phyloP scores from a whole-genome alignment of 2,113 vertebrate species.

The Oxygymnocypris stewartii region DNA sequence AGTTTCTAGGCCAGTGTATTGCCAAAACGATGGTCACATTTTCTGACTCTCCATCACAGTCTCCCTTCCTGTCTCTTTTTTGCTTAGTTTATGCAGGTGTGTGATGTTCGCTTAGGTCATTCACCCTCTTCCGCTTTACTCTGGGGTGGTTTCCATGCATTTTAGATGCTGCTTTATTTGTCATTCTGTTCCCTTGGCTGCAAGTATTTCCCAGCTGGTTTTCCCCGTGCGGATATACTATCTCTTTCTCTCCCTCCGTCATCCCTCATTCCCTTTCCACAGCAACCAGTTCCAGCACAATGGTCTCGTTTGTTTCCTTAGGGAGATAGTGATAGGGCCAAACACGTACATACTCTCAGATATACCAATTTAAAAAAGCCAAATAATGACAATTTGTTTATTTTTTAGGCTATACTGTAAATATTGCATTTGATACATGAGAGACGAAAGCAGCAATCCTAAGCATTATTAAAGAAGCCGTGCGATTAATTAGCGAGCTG shows the following conservation, averaged over 20 bases:
- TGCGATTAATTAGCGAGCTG: conserved; percentile 66
- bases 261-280: neutral
- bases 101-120: conserved; percentile 6
- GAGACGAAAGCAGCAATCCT: neutral
- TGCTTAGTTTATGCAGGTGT: neutral
- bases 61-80: too few species aligned
- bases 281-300: conserved; percentile 25
- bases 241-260: conserved; percentile 20
- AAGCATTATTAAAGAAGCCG: conserved; percentile 61
- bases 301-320: conserved; percentile 29
- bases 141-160: conserved; percentile 30
- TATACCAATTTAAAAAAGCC: conserved; percentile 6
- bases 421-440: conserved; percentile 13
- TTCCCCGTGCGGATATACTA: conserved; percentile 38
- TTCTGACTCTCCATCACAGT: neutral
- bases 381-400: conserved; percentile 2
- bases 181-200: conserved; percentile 34
- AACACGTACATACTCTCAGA: neutral
- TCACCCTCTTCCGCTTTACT: conserved; percentile 14
- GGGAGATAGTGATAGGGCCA: conserved; percentile 9
- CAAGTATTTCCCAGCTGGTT: conserved; percentile 34
- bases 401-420: conserved; percentile 14
- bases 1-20: conserved; percentile 44
- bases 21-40: neutral
- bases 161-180: conserved; percentile 23